phyloP scores from a whole-genome alignment of 2,797 vertebrate genomes.

The Sarcophilus harrisii region DNA sequence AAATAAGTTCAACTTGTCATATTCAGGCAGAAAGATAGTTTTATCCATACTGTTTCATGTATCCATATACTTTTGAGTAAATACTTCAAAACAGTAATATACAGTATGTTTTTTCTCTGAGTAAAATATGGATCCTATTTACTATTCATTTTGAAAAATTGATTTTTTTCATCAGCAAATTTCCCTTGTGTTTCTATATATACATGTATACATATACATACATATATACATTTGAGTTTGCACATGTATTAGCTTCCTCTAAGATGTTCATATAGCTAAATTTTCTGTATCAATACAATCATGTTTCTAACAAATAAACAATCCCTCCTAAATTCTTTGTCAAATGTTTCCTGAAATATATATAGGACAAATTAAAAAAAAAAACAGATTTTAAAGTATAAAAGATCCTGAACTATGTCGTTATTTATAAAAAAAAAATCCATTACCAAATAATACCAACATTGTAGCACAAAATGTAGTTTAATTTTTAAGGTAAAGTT shows the following conservation, averaged over 20 bases:
- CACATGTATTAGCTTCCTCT: not conserved
- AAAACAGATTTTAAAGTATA: not conserved
- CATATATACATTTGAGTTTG: constrained; percentile 32
- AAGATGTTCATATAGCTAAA: constrained; percentile 17
- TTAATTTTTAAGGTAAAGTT: constrained; percentile 40
- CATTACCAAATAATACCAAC: not conserved
- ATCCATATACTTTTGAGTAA: not conserved
- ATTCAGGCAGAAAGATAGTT: not conserved
- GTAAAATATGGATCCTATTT: not conserved
- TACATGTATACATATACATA: constrained; percentile 8
- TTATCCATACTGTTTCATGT: not conserved
- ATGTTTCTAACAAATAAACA: not conserved
- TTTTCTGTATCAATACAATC: constrained; percentile 29
- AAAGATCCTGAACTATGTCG: not conserved
- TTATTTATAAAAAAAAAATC: not conserved
- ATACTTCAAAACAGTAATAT: not conserved
- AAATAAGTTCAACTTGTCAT: not conserved
- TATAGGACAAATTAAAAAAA: not conserved
- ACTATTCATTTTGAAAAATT: not conserved
- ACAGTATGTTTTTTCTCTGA: not conserved
- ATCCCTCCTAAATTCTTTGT: constrained; percentile 1
- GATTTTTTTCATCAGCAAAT: not conserved
- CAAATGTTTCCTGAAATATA: constrained; percentile 3
- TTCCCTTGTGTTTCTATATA: not conserved
- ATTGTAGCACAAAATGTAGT: not conserved